A percentile compares a stretch with the other conserved stretches of the same genome.
phyloP scores from a whole-genome alignment of 2,888 invertebrate genomes.

The Drosophila paranaensis region DNA sequence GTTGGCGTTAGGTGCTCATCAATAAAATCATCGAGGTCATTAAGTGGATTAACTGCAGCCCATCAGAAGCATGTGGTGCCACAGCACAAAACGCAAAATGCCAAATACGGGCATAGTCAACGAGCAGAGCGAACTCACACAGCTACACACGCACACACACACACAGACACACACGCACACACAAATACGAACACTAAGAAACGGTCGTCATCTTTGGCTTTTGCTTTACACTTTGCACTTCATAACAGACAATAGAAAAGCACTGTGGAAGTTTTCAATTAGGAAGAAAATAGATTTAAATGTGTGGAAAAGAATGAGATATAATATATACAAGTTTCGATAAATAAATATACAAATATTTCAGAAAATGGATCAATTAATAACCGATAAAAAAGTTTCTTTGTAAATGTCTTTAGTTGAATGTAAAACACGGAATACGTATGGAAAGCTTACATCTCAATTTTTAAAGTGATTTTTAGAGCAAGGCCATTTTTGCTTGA shows the following conservation, averaged over 20 bases:
- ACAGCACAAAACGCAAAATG: conserved; percentile 67
- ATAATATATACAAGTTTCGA: no score
- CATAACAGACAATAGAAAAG: conserved; percentile 66
- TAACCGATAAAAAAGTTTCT: no score
- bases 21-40: conserved; percentile 85
- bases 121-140: conserved; percentile 11
- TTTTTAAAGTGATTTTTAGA: neutral
- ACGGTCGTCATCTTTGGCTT: conserved; percentile 68
- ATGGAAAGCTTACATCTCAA: no score
- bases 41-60: conserved; percentile 85
- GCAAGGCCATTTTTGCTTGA: neutral
- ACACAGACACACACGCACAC: conserved; percentile 17
- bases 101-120: conserved; percentile 67
- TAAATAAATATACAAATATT: no score
- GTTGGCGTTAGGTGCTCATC: conserved; percentile 79
- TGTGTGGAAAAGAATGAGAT: neutral
- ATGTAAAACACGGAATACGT: no score
- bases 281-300: neutral
- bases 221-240: conserved; percentile 78
- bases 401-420: no score
- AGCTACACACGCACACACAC: conserved; percentile 8
- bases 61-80: conserved; percentile 83
- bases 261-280: conserved; percentile 25
- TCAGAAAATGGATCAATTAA: no score
- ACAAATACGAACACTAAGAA: conserved; percentile 29